Percentiles rank a stretch among this genome's conserved stretches.
phyloP scores from a whole-genome alignment of 2,113 vertebrate species.

The Labeo catla region DNA sequence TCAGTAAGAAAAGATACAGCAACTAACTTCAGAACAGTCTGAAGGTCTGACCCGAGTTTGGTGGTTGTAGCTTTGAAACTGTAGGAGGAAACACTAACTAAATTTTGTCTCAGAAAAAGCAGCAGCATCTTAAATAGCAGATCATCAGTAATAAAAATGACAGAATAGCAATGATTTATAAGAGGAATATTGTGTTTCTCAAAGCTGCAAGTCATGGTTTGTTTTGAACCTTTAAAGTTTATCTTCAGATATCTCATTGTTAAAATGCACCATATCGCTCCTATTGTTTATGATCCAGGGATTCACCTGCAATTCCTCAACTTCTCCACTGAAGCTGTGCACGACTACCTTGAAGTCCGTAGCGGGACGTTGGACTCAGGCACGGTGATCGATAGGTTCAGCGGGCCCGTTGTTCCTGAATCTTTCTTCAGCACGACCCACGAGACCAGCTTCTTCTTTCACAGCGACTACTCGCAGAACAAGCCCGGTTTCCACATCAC shows the following conservation, averaged over 20 bases:
- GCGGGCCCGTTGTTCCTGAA: slow-evolving; percentile 86
- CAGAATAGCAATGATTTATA: neutral
- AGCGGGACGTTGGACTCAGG: slow-evolving; percentile 88
- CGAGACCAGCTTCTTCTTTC: slow-evolving; percentile 95
- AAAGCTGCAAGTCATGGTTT: neutral
- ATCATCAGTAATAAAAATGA: neutral
- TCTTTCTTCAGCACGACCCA: slow-evolving; percentile 96
- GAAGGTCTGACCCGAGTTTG: too few species aligned
- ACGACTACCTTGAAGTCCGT: slow-evolving; percentile 95
- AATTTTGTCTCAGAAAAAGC: too few species aligned
- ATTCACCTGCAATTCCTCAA: slow-evolving; percentile 96
- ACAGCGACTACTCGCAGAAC: slow-evolving; percentile 98
- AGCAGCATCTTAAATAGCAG: too few species aligned
- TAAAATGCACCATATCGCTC: neutral
- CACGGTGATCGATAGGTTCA: slow-evolving; percentile 91
- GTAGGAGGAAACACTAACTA: too few species aligned
- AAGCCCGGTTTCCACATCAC: slow-evolving; percentile 93
- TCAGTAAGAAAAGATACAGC: too few species aligned
- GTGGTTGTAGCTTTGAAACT: too few species aligned
- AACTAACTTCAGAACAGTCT: too few species aligned
- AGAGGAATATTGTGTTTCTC: neutral
- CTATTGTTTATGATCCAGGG: slow-evolving; percentile 75
- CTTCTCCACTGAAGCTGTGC: slow-evolving; percentile 97
- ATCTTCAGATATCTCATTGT: neutral
- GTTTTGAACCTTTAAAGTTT: neutral